These are phyloP conservation scores for Luperina testacea DNA, from an alignment of 2,888 invertebrate genomes.

Conservation along the genomic window DNA sequence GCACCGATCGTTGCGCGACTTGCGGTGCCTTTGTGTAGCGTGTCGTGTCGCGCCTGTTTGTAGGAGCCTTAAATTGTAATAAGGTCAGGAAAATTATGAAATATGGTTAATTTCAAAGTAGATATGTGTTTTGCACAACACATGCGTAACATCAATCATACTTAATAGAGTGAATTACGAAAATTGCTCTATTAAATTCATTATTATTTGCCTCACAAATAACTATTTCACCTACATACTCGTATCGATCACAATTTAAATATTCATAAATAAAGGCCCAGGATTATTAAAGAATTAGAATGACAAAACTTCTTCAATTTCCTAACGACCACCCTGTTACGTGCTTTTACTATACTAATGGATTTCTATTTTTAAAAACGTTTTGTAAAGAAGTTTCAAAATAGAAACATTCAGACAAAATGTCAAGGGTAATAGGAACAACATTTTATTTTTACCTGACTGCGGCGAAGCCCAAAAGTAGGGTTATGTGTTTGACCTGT, in stretches of 20 bases:
- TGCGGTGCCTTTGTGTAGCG: no score
- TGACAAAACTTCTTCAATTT: background rate
- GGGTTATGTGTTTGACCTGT: no score
- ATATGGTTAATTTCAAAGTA: background rate
- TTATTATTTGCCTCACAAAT: background rate
- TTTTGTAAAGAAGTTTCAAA: conserved; percentile 14
- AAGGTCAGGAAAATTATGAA: background rate
- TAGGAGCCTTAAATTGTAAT: no score
- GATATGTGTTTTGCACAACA: background rate
- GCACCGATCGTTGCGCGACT: no score
- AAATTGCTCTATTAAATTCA: background rate
- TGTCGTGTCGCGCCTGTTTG: no score
- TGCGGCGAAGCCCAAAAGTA: no score
- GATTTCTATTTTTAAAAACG: conserved; percentile 29
- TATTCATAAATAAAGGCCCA: background rate
- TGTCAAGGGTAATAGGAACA: background rate
- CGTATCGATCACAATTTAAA: background rate
- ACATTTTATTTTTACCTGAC: background rate
- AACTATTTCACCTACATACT: background rate
- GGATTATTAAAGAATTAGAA: background rate
- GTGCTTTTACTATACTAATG: conserved; percentile 19
- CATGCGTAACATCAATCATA: background rate
- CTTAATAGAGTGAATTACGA: background rate
- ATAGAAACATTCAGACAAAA: conserved; percentile 14
- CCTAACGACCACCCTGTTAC: background rate